A percentile compares a stretch with the other conserved stretches of the same genome.
Evolutionary conservation across 2,797 vertebrate species (phyloP).

Genomic region (Telmatherina bonti): DNA sequence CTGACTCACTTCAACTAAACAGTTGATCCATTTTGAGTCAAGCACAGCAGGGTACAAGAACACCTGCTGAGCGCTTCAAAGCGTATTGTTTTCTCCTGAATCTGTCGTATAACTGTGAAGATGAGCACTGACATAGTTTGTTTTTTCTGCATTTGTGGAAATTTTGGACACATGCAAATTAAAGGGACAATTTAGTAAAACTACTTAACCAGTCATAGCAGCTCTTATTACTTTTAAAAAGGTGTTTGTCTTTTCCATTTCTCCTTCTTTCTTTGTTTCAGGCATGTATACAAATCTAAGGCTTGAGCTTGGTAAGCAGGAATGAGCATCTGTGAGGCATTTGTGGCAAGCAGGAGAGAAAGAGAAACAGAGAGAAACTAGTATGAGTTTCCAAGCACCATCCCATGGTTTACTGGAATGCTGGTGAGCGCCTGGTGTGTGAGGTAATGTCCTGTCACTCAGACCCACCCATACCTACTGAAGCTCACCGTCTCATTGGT

Average conservation of each 20-base stretch:
- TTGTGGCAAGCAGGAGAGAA: constrained; percentile 67
- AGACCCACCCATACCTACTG: constrained; percentile 70
- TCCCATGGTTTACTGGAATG: constrained; percentile 79
- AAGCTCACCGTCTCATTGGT: constrained; percentile 64
- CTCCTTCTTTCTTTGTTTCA: constrained; percentile 33
- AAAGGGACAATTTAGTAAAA: background rate
- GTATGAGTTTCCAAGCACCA: constrained; percentile 76
- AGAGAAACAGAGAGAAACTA: constrained; percentile 70
- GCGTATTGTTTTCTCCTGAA: background rate
- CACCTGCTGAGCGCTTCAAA: constrained; percentile 1
- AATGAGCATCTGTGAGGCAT: constrained; percentile 82
- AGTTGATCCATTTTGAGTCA: constrained; percentile 1
- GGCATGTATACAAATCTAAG: constrained; percentile 32
- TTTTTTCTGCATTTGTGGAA: background rate
- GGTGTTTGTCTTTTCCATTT: constrained; percentile 35
- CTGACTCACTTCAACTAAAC: background rate
- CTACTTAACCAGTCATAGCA: background rate
- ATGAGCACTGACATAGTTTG: background rate
- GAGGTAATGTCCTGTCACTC: constrained; percentile 82
- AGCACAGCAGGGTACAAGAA: background rate
- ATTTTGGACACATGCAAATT: background rate
- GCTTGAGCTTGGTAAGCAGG: constrained; percentile 40
- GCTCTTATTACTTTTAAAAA: constrained; percentile 15
- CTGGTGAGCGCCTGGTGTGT: constrained; percentile 76
- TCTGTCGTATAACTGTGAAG: background rate